Percentiles rank a stretch among this genome's conserved stretches.
Evolutionary conservation across 2,113 vertebrate species (phyloP).

Genomic region (Platycercus adscitus): DNA sequence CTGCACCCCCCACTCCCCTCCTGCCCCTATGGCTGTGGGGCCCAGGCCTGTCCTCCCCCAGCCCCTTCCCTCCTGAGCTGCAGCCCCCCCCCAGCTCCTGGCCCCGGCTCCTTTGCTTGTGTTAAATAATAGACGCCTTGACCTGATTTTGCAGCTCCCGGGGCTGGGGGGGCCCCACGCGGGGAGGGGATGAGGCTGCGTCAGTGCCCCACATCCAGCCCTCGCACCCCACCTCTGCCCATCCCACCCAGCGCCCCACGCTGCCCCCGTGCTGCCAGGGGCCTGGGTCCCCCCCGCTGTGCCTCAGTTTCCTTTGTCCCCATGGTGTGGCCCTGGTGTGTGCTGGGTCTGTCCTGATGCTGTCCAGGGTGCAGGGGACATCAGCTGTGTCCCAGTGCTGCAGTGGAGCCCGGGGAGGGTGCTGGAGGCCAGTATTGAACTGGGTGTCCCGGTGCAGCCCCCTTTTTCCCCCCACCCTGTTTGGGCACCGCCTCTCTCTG

Average conservation of each 20-base stretch:
- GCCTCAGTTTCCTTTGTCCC: background rate
- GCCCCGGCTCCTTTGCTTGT: background rate
- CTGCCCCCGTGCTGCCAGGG: background rate
- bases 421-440: fast-evolving
- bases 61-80: background rate
- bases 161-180: no score
- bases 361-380: background rate
- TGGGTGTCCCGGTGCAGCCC: no score
- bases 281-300: fast-evolving
- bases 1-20: no score
- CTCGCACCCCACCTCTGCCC: background rate
- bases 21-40: background rate
- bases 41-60: background rate
- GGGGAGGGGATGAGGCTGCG: background rate
- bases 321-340: fast-evolving
- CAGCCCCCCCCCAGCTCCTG: background rate
- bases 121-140: conserved; percentile 22
- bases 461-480: fast-evolving
- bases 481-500: fast-evolving
- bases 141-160: conserved; percentile 11
- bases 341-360: background rate
- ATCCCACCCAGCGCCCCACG: background rate
- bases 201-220: fast-evolving
- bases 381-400: fast-evolving
- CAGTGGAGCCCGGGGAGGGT: fast-evolving